phyloP scores from a whole-genome alignment of 2,797 vertebrate genomes.

The Carduelis carduelis region DNA sequence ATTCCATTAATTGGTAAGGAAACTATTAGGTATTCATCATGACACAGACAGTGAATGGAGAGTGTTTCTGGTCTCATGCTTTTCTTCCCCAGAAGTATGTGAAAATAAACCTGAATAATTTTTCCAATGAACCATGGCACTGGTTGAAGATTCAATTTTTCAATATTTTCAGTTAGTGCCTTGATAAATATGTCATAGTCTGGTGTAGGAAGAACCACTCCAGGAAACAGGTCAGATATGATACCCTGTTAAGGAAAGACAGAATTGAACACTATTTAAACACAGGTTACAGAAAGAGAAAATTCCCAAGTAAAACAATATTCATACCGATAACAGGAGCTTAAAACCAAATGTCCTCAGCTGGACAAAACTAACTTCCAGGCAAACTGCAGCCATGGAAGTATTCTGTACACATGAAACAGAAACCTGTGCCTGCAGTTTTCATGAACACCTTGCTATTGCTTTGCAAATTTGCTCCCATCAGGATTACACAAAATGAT shows the following conservation, averaged over 20 bases:
- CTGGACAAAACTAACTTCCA: not conserved
- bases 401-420: not conserved
- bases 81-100: not conserved
- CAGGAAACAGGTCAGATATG: slow-evolving; percentile 94
- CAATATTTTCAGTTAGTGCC: slow-evolving; percentile 82
- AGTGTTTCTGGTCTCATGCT: not conserved
- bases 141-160: slow-evolving; percentile 85
- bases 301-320: not conserved
- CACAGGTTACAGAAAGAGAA: not conserved
- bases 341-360: not conserved
- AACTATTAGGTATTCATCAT: not conserved
- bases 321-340: not conserved
- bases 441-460: not conserved
- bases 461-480: not conserved
- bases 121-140: slow-evolving; percentile 93
- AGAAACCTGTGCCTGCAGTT: not conserved
- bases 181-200: slow-evolving; percentile 87
- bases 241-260: slow-evolving; percentile 81
- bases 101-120: slow-evolving; percentile 88
- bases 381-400: not conserved
- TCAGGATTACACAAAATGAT: not conserved
- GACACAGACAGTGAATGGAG: not conserved
- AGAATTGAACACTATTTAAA: not conserved
- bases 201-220: slow-evolving; percentile 87
- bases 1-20: not conserved